phyloP scores from a whole-genome alignment of 2,797 vertebrate species.

The Nannoperca australis region DNA sequence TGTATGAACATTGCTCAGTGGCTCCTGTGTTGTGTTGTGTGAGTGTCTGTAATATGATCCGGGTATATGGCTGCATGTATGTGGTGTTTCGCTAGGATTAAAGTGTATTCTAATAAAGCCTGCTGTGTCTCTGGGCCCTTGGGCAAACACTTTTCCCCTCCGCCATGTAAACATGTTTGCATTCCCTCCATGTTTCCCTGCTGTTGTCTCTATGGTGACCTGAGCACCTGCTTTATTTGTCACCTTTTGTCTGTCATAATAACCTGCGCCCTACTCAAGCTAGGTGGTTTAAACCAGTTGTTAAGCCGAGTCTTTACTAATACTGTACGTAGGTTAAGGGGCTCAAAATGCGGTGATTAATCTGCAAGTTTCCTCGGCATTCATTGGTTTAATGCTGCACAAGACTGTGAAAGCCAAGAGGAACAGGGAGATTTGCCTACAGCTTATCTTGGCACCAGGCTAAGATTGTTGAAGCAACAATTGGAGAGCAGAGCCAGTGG shows the following conservation, averaged over 20 bases:
- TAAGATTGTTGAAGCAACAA: conserved; percentile 73
- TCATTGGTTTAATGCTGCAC: conserved; percentile 12
- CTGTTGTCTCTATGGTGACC: conserved; percentile 73
- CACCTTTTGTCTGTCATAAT: conserved; percentile 33
- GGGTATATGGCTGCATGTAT: conserved; percentile 8
- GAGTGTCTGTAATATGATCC: conserved; percentile 31
- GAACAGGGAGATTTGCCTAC: conserved; percentile 50
- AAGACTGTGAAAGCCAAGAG: conserved; percentile 33
- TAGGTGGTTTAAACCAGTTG: conserved; percentile 19
- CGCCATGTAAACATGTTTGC: conserved; percentile 81
- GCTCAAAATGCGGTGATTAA: conserved; percentile 26
- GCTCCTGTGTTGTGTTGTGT: conserved; percentile 21
- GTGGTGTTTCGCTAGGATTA: conserved; percentile 41
- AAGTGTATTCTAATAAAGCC: conserved; percentile 61
- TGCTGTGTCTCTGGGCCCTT: conserved; percentile 52
- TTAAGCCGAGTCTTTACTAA: background rate
- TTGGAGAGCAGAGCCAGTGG: conserved; percentile 52
- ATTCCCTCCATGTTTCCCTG: conserved; percentile 64
- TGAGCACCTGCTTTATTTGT: conserved; percentile 58
- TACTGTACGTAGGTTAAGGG: background rate
- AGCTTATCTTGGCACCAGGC: conserved; percentile 56
- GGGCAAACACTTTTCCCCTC: conserved; percentile 65
- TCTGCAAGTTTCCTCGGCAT: conserved; percentile 25
- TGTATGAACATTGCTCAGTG: background rate
- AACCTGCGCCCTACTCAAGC: conserved; percentile 15